A percentile compares a stretch with the other conserved stretches of the same genome.
Evolutionary conservation across 1,140 invertebrate species (phyloP).

Genomic region (Laupala kohalensis): DNA sequence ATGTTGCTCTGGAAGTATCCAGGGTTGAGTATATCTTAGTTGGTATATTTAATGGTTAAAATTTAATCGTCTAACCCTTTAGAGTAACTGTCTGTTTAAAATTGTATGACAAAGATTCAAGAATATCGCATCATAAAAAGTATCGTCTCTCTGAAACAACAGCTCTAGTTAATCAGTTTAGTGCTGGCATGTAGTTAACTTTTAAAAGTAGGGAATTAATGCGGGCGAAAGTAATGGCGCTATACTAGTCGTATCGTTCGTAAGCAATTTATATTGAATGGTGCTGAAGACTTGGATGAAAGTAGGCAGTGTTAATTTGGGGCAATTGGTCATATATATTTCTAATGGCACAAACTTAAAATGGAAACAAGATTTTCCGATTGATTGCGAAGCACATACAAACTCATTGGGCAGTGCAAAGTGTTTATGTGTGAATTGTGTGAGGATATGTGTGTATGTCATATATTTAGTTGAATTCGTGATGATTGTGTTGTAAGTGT

Average conservation of each 20-base stretch:
- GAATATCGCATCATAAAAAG: not conserved
- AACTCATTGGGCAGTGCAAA: not conserved
- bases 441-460: not conserved
- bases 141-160: not conserved
- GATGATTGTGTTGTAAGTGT: no score
- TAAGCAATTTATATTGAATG: not conserved
- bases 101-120: not conserved
- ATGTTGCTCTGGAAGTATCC: not conserved
- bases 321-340: not conserved
- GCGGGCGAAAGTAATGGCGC: not conserved
- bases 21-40: not conserved
- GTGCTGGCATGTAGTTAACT: not conserved
- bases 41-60: not conserved
- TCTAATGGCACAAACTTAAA: not conserved
- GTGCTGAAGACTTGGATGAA: not conserved
- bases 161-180: not conserved
- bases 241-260: not conserved
- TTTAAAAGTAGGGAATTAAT: not conserved
- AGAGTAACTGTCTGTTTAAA: not conserved
- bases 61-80: not conserved
- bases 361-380: not conserved
- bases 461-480: no score
- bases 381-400: not conserved
- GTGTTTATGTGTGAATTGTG: not conserved
- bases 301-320: not conserved